Percentiles rank a stretch among this genome's conserved stretches.
These are phyloP conservation scores for Rhabdophis nuchalis DNA, from an alignment of 2,797 vertebrate species.

Conservation along the genomic window DNA sequence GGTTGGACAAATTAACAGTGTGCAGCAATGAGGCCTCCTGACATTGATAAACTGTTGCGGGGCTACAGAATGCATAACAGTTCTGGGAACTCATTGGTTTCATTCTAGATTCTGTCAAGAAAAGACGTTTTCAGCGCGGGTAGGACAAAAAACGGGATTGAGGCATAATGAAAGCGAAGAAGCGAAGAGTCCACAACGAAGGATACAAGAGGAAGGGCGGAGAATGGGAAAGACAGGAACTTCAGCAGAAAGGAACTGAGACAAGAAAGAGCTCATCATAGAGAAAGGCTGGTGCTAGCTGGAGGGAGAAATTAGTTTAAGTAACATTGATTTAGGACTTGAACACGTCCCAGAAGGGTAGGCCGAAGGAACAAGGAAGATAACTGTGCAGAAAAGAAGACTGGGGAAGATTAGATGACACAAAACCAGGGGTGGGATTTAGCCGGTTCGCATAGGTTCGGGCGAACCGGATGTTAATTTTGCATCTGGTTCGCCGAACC, in stretches of 20 bases:
- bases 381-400: neutral
- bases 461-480: no score
- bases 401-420: neutral
- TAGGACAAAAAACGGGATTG: neutral
- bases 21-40: neutral
- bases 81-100: neutral
- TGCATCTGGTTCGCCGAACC: no score
- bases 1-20: neutral
- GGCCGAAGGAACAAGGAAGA: neutral
- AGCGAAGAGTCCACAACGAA: neutral
- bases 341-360: neutral
- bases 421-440: no score
- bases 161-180: neutral
- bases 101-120: neutral
- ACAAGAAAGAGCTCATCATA: neutral
- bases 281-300: neutral
- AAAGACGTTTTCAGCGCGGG: neutral
- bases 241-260: neutral
- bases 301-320: neutral
- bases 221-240: neutral
- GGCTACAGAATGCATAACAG: neutral
- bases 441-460: no score
- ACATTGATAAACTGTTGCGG: neutral
- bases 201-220: neutral
- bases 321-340: neutral